phyloP scores from a whole-genome alignment of 30 jellyfish, hydroid and myxozoan genomes.

The Morbakka virulenta region DNA sequence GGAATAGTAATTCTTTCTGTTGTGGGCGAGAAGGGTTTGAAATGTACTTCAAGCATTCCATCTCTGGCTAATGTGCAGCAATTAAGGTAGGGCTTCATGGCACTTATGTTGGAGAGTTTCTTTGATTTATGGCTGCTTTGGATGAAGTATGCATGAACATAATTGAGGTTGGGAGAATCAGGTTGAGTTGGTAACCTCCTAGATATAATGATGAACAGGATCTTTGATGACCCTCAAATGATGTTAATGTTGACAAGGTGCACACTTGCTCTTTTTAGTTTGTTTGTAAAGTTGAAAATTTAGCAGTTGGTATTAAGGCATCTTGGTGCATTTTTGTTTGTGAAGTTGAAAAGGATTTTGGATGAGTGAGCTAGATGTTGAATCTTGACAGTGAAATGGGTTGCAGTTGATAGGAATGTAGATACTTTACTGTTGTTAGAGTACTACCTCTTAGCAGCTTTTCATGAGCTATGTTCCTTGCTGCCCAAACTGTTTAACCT shows the following conservation, averaged over 20 bases:
- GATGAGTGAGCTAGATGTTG: constrained; percentile 18
- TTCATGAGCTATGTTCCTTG: constrained; percentile 50
- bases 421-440: constrained; percentile 34
- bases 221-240: too few species aligned
- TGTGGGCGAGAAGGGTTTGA: neutral
- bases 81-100: neutral
- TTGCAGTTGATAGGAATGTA: constrained; percentile 40
- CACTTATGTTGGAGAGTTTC: too few species aligned
- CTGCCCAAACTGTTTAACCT: too few species aligned
- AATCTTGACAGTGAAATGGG: constrained; percentile 14
- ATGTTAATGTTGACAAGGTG: too few species aligned
- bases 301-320: constrained; percentile 1
- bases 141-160: too few species aligned
- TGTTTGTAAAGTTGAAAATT: too few species aligned
- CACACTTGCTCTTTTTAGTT: too few species aligned
- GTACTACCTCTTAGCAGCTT: constrained; percentile 37
- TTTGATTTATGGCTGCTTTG: neutral
- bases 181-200: too few species aligned
- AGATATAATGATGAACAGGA: too few species aligned
- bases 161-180: too few species aligned
- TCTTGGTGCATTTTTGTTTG: neutral
- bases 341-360: constrained; percentile 19
- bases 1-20: constrained; percentile 29
- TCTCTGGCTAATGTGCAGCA: neutral
- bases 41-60: constrained; percentile 1